phyloP scores from a whole-genome alignment of 30 jellyfish, hydroid and myxozoan species.

The Aurelia aurita complex sp. Pacific region DNA sequence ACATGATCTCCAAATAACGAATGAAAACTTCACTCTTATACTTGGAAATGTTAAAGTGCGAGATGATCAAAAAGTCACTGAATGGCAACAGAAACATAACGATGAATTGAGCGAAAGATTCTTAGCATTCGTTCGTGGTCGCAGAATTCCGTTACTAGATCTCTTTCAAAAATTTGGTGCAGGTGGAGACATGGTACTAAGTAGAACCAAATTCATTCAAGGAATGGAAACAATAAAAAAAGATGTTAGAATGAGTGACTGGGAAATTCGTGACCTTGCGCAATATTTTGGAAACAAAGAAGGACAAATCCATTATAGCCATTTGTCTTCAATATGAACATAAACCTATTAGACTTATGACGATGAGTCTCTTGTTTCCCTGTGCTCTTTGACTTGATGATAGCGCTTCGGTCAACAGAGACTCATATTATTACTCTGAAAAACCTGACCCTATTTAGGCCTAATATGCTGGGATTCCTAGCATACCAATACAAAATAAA shows the following conservation, averaged over 20 bases:
- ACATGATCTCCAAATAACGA: neutral
- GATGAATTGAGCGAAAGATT: conserved; percentile 50
- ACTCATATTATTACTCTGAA: too few species aligned
- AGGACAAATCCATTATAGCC: conserved; percentile 46
- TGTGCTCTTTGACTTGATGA: too few species aligned
- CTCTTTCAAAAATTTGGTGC: conserved; percentile 51
- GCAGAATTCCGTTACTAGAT: conserved; percentile 32
- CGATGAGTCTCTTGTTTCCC: too few species aligned
- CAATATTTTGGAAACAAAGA: conserved; percentile 36
- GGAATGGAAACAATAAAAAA: conserved; percentile 32
- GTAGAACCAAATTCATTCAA: conserved; percentile 23
- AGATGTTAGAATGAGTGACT: conserved; percentile 44
- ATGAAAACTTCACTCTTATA: conserved; percentile 1
- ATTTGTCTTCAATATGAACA: conserved; percentile 7
- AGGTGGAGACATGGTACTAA: conserved; percentile 45
- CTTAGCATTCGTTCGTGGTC: conserved; percentile 41
- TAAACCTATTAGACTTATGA: too few species aligned
- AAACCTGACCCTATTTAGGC: too few species aligned
- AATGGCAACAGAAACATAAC: conserved; percentile 51
- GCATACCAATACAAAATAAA: too few species aligned
- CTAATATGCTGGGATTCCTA: too few species aligned
- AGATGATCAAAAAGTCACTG: conserved; percentile 6
- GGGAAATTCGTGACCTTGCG: conserved; percentile 51
- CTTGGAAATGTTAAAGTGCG: conserved; percentile 20
- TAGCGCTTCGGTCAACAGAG: too few species aligned